phyloP scores from a whole-genome alignment of 92 coral and sea anemone species.

The Umimayanthus chanpuru region DNA sequence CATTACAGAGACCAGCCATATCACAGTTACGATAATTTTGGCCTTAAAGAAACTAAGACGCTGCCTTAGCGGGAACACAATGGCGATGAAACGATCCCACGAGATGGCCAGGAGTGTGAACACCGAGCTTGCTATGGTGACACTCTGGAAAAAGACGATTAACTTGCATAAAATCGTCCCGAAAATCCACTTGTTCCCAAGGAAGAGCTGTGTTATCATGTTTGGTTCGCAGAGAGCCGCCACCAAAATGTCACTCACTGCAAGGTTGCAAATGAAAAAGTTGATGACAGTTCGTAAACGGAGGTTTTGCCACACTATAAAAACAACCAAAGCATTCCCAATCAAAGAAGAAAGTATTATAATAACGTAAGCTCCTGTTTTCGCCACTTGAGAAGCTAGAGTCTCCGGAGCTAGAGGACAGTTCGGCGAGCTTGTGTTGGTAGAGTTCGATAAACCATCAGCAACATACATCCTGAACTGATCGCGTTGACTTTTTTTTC shows the following conservation, averaged over 20 bases:
- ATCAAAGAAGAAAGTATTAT: conserved; percentile 69
- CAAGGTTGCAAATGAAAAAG: conserved; percentile 81
- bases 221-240: conserved; percentile 80
- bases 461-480: conserved; percentile 32
- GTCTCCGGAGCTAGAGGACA: conserved; percentile 67
- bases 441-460: conserved; percentile 13
- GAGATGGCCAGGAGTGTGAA: conserved; percentile 81
- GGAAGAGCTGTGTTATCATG: conserved; percentile 78
- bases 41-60: conserved; percentile 66
- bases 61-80: conserved; percentile 70
- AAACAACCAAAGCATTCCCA: conserved; percentile 76
- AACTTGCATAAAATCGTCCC: conserved; percentile 73
- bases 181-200: conserved; percentile 74
- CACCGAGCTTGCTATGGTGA: conserved; percentile 78
- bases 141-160: conserved; percentile 80
- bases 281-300: conserved; percentile 81
- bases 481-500: not conserved
- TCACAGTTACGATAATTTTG: conserved; percentile 53
- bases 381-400: conserved; percentile 50
- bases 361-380: conserved; percentile 64
- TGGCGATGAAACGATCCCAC: conserved; percentile 82
- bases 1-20: conserved; percentile 56
- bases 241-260: conserved; percentile 78
- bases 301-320: conserved; percentile 71
- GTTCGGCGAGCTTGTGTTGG: not conserved